Conservation (phyloP, 2,797 vertebrate genomes). For the Sebastes aleutianus region DNA sequence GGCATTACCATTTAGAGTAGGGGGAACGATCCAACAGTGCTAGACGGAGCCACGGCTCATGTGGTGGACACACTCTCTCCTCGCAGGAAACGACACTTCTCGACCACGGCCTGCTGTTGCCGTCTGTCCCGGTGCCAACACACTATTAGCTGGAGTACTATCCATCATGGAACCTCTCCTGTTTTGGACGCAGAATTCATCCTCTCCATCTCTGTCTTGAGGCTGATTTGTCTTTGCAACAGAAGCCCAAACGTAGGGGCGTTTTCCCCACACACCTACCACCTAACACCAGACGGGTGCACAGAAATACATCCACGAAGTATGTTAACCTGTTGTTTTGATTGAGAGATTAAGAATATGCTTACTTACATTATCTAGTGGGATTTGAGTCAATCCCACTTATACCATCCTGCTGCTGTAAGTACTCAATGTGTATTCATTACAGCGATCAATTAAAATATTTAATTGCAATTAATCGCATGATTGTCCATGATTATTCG, state of each 20-base stretch:
- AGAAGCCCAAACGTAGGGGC: background rate
- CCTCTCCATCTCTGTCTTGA: conserved; percentile 41
- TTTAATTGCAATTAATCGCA: no score
- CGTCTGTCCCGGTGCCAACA: conserved; percentile 43
- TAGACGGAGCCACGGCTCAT: conserved; percentile 54
- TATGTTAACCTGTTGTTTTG: background rate
- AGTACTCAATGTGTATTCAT: no score
- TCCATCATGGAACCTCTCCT: conserved; percentile 64
- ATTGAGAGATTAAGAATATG: background rate
- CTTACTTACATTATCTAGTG: background rate
- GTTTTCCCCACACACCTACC: background rate
- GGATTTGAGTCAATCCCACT: background rate
- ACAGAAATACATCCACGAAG: background rate
- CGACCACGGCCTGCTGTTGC: conserved; percentile 46
- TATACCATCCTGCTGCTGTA: background rate
- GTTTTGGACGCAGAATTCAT: conserved; percentile 29
- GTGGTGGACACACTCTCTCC: conserved; percentile 35
- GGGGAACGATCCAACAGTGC: conserved; percentile 55
- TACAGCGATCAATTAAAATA: no score
- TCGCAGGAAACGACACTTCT: conserved; percentile 25
- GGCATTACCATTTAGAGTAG: conserved; percentile 78
- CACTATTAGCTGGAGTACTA: conserved; percentile 62
- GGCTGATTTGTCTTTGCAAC: conserved; percentile 13
- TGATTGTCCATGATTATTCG: no score
- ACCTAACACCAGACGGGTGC: background rate